phyloP scores from a whole-genome alignment of 2,888 invertebrate genomes.

The Fragum sueziense region DNA sequence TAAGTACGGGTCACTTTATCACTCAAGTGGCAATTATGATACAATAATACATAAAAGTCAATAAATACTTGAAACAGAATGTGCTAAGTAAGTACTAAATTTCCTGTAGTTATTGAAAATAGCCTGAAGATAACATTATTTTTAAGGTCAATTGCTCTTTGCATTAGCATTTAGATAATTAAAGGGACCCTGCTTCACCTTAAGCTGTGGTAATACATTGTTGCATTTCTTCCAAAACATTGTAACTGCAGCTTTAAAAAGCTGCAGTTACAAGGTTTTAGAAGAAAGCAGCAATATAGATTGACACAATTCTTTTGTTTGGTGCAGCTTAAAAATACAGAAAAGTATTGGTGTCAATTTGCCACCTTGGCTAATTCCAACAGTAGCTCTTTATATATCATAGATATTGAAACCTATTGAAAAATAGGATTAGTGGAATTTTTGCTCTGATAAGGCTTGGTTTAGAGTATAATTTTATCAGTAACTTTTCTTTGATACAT shows the following conservation, averaged over 20 bases:
- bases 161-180: conserved; percentile 8
- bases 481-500: conserved; percentile 20
- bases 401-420: conserved; percentile 3
- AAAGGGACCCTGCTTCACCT: background rate
- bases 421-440: conserved; percentile 10
- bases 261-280: no score
- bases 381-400: background rate
- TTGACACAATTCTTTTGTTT: conserved; percentile 31
- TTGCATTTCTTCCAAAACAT: no score
- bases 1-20: background rate
- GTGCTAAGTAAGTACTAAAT: conserved; percentile 17
- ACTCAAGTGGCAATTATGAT: conserved; percentile 6
- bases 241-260: background rate
- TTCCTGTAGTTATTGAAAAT: conserved; percentile 1
- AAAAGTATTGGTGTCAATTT: conserved; percentile 44
- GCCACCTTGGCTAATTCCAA: conserved; percentile 46
- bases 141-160: conserved; percentile 5
- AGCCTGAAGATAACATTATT: conserved; percentile 12
- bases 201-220: background rate
- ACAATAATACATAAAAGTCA: conserved; percentile 11
- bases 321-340: conserved; percentile 24
- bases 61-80: conserved; percentile 22
- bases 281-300: no score
- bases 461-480: conserved; percentile 11
- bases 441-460: conserved; percentile 15